Evolutionary conservation across 1,140 invertebrate genomes (phyloP).

Genomic region (Rhynchophorus ferrugineus): DNA sequence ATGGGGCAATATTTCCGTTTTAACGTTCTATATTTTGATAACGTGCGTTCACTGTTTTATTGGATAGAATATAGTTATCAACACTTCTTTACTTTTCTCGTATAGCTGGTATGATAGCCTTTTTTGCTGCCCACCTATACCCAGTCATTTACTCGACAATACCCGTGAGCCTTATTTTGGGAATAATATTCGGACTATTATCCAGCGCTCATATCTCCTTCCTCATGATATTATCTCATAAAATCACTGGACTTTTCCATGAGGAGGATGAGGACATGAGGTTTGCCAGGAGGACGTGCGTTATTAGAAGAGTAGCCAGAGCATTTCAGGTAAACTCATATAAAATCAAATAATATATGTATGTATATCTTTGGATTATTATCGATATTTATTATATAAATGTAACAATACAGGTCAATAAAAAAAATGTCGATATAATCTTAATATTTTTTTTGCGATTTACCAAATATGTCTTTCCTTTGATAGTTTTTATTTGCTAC

Average conservation of each 20-base stretch:
- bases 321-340: conserved; percentile 39
- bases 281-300: conserved; percentile 40
- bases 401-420: no score
- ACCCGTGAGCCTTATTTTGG: conserved; percentile 53
- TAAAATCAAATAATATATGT: not conserved
- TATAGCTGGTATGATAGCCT: conserved; percentile 36
- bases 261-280: conserved; percentile 43
- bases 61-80: no score
- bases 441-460: no score
- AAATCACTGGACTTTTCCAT: conserved; percentile 49
- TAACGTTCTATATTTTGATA: no score
- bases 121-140: conserved; percentile 52
- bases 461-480: no score
- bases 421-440: no score
- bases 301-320: conserved; percentile 39
- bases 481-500: no score
- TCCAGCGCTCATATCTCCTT: conserved; percentile 50
- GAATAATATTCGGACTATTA: conserved; percentile 47
- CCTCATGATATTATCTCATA: conserved; percentile 51
- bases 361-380: no score
- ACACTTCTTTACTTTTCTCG: no score
- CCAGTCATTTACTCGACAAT: conserved; percentile 53
- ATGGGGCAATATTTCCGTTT: no score
- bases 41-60: no score
- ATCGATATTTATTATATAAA: no score